These are phyloP conservation scores for Plebejus melissa DNA, from an alignment of 2,888 invertebrate species.

Conservation along the genomic window DNA sequence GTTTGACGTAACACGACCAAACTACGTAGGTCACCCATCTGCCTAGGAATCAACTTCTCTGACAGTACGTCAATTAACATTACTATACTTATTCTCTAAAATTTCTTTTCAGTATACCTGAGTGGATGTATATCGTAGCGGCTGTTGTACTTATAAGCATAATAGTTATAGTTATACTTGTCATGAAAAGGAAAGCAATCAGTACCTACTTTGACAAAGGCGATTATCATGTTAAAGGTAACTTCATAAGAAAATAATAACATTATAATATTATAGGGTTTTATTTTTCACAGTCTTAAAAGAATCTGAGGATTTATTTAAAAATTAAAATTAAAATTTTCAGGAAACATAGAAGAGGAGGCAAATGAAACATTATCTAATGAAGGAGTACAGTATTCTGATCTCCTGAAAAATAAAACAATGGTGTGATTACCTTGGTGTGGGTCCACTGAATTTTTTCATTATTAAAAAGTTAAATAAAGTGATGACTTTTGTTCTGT, in stretches of 20 bases:
- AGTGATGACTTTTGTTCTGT: too few species aligned
- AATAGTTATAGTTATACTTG: conserved; percentile 33
- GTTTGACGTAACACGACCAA: too few species aligned
- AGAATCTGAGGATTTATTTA: too few species aligned
- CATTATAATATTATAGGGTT: not conserved
- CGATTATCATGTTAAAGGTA: conserved; percentile 43
- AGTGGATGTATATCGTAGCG: conserved; percentile 37
- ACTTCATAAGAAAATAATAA: not conserved
- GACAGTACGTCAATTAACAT: too few species aligned
- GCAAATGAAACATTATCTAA: not conserved
- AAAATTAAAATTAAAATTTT: too few species aligned
- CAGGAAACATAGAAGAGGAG: conserved; percentile 29
- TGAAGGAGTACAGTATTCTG: conserved; percentile 8
- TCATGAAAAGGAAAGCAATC: conserved; percentile 36
- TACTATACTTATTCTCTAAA: not conserved
- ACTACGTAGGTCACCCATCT: too few species aligned
- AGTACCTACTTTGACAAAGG: conserved; percentile 36
- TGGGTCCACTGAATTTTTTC: not conserved
- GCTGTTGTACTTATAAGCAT: conserved; percentile 27
- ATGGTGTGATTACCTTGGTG: not conserved
- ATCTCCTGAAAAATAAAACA: not conserved
- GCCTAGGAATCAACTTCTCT: too few species aligned
- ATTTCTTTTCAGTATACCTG: conserved; percentile 33
- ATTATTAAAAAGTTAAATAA: not conserved
- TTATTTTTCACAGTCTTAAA: too few species aligned